These are phyloP conservation scores for Metaphire vulgaris DNA, from an alignment of 1,140 invertebrate genomes.

Conservation along the genomic window DNA sequence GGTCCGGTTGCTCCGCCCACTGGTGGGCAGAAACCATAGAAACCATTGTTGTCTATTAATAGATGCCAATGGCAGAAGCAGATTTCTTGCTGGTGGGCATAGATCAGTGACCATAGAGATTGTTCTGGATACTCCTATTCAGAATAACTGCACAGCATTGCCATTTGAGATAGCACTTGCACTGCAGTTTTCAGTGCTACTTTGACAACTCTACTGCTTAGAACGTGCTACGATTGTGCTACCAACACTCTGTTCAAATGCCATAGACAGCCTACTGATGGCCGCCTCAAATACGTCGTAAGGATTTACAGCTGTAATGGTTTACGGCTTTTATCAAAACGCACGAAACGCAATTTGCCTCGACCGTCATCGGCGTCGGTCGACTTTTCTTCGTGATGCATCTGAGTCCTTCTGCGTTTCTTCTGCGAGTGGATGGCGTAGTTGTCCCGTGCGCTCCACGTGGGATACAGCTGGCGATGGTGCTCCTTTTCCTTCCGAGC, in stretches of 20 bases:
- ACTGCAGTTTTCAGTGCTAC: too few species aligned
- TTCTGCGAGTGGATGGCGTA: conserved; percentile 90
- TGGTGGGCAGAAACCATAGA: background rate
- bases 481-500: conserved; percentile 94
- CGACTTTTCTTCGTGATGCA: background rate
- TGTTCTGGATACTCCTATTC: too few species aligned
- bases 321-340: too few species aligned
- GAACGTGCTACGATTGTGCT: background rate
- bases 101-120: too few species aligned
- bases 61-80: background rate
- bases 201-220: background rate
- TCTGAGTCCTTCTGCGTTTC: conserved; percentile 58
- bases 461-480: conserved; percentile 88
- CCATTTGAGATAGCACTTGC: too few species aligned
- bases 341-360: too few species aligned
- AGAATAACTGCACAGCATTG: too few species aligned
- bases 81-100: background rate
- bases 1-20: background rate
- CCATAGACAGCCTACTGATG: background rate
- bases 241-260: background rate
- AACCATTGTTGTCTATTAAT: background rate
- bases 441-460: conserved; percentile 98
- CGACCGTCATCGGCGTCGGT: background rate
- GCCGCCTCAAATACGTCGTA: background rate
- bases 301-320: too few species aligned